These are phyloP conservation scores for Sarcophaga subvicina DNA, from an alignment of 2,888 invertebrate species.

Conservation along the genomic window DNA sequence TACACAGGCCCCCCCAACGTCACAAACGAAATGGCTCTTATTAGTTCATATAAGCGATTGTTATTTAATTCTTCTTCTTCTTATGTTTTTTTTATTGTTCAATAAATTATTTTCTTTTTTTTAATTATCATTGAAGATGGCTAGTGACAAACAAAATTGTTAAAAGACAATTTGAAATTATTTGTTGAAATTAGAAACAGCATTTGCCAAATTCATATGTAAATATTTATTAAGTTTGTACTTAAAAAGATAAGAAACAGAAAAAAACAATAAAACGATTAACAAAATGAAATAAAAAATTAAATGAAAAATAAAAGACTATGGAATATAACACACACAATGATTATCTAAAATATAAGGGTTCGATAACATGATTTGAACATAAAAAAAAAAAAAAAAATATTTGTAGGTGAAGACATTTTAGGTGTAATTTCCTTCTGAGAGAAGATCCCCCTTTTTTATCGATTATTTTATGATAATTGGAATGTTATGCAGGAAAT, in stretches of 20 bases:
- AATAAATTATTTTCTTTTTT: slow-evolving; percentile 13
- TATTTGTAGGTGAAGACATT: no score
- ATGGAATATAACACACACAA: background rate
- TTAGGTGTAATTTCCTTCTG: no score
- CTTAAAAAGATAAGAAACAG: slow-evolving; percentile 31
- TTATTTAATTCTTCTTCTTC: slow-evolving; percentile 38
- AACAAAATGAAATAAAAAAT: background rate
- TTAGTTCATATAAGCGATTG: slow-evolving; percentile 42
- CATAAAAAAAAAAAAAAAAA: no score
- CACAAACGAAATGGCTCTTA: slow-evolving; percentile 33
- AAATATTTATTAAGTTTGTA: slow-evolving; percentile 66
- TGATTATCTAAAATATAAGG: background rate
- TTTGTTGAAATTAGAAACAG: slow-evolving; percentile 54
- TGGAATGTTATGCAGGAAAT: no score
- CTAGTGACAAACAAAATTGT: slow-evolving; percentile 62
- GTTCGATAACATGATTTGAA: no score
- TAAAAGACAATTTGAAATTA: slow-evolving; percentile 28
- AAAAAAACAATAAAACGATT: slow-evolving; percentile 36
- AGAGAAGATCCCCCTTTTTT: no score
- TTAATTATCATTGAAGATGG: slow-evolving; percentile 37
- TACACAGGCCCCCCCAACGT: background rate
- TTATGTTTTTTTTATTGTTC: background rate
- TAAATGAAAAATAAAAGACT: background rate
- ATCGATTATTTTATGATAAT: no score
- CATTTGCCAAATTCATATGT: slow-evolving; percentile 68